Conservation (phyloP, 2,113 vertebrate species). For the Protobothrops flavoviridis region DNA sequence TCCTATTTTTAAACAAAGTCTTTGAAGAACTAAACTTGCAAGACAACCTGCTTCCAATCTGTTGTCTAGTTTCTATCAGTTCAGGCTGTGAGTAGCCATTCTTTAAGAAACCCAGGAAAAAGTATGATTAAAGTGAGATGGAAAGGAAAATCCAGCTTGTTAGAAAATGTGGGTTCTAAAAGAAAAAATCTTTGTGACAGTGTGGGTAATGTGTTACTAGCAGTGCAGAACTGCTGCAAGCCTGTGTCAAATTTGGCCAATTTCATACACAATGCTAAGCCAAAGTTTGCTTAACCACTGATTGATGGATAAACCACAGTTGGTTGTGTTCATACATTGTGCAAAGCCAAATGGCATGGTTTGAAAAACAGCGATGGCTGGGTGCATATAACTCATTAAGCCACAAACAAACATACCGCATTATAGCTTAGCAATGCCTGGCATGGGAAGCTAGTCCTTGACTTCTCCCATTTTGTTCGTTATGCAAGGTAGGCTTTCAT, state of each 20-base stretch:
- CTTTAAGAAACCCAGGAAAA: not conserved
- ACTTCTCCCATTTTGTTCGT: not conserved
- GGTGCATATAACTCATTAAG: not conserved
- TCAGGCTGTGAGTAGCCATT: too few relatives aligned
- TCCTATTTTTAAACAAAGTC: not conserved
- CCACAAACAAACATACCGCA: not conserved
- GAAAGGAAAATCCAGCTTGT: not conserved
- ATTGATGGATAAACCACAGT: not conserved
- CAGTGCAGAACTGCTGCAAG: not conserved
- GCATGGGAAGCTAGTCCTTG: not conserved
- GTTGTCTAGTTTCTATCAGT: not conserved
- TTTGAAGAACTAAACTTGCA: not conserved
- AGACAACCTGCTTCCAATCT: slow-evolving; percentile 9
- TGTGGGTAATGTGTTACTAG: not conserved
- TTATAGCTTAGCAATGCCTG: not conserved
- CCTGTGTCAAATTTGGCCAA: not conserved
- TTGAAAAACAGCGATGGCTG: not conserved
- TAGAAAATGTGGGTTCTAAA: not conserved
- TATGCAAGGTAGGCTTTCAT: too few relatives aligned
- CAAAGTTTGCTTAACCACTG: not conserved
- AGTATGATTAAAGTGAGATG: not conserved
- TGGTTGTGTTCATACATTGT: not conserved
- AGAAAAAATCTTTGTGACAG: not conserved
- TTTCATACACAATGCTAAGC: not conserved
- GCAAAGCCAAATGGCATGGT: not conserved